Percentiles rank a stretch among this genome's conserved stretches.
Evolutionary conservation across 2,797 vertebrate species (phyloP).

Genomic region (Myotis planiceps): DNA sequence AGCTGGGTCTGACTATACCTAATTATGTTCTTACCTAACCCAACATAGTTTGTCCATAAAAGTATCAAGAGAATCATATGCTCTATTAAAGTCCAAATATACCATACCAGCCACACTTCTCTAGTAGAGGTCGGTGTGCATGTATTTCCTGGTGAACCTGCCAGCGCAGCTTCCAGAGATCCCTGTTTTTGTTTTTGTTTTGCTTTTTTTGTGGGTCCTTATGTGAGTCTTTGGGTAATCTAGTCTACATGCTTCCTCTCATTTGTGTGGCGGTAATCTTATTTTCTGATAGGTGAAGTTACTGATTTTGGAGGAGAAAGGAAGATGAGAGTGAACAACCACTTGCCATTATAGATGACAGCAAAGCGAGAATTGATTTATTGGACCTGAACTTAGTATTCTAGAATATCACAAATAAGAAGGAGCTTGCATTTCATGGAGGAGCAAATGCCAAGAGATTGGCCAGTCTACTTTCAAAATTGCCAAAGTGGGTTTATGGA

Average conservation of each 20-base stretch:
- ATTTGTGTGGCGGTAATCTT: neutral
- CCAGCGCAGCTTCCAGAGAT: neutral
- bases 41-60: constrained; percentile 35
- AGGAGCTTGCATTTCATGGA: neutral
- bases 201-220: neutral
- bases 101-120: neutral
- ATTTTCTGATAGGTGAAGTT: neutral
- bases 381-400: neutral
- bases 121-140: neutral
- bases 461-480: neutral
- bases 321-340: neutral
- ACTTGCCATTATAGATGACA: neutral
- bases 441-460: neutral
- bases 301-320: constrained; percentile 1
- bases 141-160: neutral
- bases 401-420: neutral
- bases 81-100: neutral
- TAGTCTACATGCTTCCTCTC: neutral
- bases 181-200: neutral
- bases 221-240: neutral
- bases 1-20: neutral
- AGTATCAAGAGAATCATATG: neutral
- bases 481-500: neutral
- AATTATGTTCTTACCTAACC: constrained; percentile 58
- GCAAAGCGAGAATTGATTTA: neutral